phyloP scores from a whole-genome alignment of 2,113 vertebrate species.

The Leptodactylus fuscus region DNA sequence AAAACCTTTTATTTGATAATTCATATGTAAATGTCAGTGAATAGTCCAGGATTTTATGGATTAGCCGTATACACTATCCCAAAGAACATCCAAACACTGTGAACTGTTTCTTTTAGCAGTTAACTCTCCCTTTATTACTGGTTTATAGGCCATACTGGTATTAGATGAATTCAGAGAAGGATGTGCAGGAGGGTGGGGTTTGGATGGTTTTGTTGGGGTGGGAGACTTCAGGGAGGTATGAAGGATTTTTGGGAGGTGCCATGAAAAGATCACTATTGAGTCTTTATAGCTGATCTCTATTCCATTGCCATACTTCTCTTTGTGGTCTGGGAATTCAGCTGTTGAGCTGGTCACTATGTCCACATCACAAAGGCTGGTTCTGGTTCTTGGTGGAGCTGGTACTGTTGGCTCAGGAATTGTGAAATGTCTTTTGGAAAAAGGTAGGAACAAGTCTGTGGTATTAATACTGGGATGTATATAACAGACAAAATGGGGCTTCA shows the following conservation, averaged over 20 bases:
- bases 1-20: not conserved
- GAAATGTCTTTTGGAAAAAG: constrained; percentile 80
- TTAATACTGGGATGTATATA: not conserved
- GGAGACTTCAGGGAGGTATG: constrained; percentile 29
- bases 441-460: constrained; percentile 65
- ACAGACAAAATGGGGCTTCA: too few species aligned
- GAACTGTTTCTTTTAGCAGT: not conserved
- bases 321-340: not conserved
- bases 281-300: not conserved
- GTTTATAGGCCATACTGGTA: not conserved
- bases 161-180: not conserved
- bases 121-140: not conserved
- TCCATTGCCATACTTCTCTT: not conserved
- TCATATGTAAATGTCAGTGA: not conserved
- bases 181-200: constrained; percentile 10
- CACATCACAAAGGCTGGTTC: constrained; percentile 75
- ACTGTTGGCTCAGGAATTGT: constrained; percentile 81
- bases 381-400: constrained; percentile 82
- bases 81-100: constrained; percentile 18
- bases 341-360: constrained; percentile 68
- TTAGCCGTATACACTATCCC: not conserved
- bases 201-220: constrained; percentile 27
- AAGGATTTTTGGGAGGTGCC: constrained; percentile 44
- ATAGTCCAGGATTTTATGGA: not conserved
- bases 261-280: constrained; percentile 28